Percentiles rank a stretch among this genome's conserved stretches.
These are phyloP conservation scores for Chaetodon trifasciatus DNA, from an alignment of 2,797 vertebrate species.

Conservation along the genomic window DNA sequence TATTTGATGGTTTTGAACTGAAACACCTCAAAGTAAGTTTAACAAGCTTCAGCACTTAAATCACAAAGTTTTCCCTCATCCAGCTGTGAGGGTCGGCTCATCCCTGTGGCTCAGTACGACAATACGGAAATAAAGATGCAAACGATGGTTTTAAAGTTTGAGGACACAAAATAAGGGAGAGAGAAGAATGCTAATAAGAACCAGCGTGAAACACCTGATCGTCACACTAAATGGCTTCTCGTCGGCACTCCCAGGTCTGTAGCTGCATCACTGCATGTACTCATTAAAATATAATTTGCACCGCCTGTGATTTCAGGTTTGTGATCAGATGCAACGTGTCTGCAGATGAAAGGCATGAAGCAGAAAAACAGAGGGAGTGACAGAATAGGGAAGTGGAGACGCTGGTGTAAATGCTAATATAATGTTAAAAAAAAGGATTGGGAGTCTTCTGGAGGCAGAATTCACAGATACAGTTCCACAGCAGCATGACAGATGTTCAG, in stretches of 20 bases:
- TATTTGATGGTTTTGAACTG: background rate
- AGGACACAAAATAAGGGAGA: background rate
- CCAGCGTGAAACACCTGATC: background rate
- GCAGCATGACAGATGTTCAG: background rate
- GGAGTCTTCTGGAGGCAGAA: background rate
- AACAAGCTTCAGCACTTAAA: too few species aligned
- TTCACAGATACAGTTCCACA: too few species aligned
- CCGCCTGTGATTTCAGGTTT: background rate
- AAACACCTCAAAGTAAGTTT: background rate
- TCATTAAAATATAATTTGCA: background rate
- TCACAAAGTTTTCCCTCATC: background rate
- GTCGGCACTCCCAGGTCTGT: background rate
- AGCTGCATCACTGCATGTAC: background rate
- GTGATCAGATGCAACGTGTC: background rate
- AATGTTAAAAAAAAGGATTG: too few species aligned
- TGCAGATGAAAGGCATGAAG: background rate
- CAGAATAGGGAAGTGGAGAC: background rate
- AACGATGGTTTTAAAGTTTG: background rate
- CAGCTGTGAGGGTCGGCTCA: background rate
- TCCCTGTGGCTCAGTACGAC: background rate
- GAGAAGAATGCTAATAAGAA: background rate
- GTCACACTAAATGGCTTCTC: background rate
- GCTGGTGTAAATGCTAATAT: too few species aligned
- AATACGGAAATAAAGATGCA: background rate
- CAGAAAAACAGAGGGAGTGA: background rate